Evolutionary conservation across 2,888 invertebrate genomes (phyloP), one percentile per base, ranked within the genome.

Genomic region (Tetranychus piercei): DNA sequence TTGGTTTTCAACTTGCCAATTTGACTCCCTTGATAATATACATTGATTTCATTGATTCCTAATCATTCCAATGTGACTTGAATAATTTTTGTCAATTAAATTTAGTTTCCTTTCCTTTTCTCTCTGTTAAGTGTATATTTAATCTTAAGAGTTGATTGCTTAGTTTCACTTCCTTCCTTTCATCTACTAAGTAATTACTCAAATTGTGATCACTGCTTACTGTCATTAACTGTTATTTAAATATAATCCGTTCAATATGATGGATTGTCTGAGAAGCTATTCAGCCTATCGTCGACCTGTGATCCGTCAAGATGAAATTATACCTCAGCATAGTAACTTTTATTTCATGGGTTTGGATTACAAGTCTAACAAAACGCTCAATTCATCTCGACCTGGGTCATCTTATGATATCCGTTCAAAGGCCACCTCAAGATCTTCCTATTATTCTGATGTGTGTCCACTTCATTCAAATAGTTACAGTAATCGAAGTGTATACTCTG

Each of bases 251-350:
- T 34, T 55, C 55, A 55, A 55, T 9, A 55, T 55, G 55, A 69
- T 69, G 69, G 69, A 69, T 23, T 69, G 20, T 23, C 11, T 69
- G 20, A 20, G 69, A 69, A 23, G 22, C n/a, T 69, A 69, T 69
- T 69, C 69, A 20, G 69, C 69, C 20, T 23, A 23, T 23, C 20
- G 34, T 23, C 69, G 69, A 69, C 69, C 69, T 0, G 34, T 69
- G 11, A 23, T 69, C 20, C 69, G 69, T 69, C 34, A 69, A 11
- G 69, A 69, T 23, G 69, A 69, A 11, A 69, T 69, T 23, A 69
- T 69, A 18, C 69, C 69, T 23, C 69, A 69, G 23, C 69, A 69
- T 23, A 69, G 69, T 69, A 69, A 69, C 34, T 69, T 69, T 69
- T 69, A 69, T 69, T 69, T 69, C 69, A 69, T 69, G 69, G 69